phyloP scores from a whole-genome alignment of 2,113 vertebrate genomes.

The Mellivora capensis region DNA sequence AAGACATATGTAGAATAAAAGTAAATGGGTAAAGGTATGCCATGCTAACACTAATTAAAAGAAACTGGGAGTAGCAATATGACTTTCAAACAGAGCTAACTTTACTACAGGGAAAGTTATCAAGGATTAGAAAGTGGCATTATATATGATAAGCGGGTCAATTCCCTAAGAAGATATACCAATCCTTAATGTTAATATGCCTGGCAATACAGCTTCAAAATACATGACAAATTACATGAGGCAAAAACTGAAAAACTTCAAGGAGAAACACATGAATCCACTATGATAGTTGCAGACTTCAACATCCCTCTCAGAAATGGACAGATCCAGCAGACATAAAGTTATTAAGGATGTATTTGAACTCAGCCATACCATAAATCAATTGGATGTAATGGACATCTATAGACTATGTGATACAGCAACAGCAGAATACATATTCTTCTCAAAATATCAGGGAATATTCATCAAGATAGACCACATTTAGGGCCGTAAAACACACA shows the following conservation, averaged over 20 bases:
- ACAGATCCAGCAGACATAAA: background rate
- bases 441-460: background rate
- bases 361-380: background rate
- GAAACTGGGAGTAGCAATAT: background rate
- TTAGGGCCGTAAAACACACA: background rate
- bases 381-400: background rate
- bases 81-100: background rate
- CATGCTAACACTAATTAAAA: background rate
- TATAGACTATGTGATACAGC: background rate
- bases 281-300: background rate
- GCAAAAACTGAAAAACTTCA: background rate
- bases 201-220: background rate
- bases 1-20: background rate
- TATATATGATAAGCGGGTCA: background rate
- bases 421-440: background rate
- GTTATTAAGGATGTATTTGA: background rate
- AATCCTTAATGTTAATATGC: background rate
- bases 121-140: background rate
- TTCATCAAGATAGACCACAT: background rate
- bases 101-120: background rate
- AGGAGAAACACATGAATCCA: background rate
- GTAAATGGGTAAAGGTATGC: background rate
- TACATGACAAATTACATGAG: background rate
- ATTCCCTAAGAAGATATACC: background rate
- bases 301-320: background rate